Evolutionary conservation across 1,140 invertebrate species (phyloP), one percentile per base, ranked within the genome.

Genomic region (Cydia amplana): DNA sequence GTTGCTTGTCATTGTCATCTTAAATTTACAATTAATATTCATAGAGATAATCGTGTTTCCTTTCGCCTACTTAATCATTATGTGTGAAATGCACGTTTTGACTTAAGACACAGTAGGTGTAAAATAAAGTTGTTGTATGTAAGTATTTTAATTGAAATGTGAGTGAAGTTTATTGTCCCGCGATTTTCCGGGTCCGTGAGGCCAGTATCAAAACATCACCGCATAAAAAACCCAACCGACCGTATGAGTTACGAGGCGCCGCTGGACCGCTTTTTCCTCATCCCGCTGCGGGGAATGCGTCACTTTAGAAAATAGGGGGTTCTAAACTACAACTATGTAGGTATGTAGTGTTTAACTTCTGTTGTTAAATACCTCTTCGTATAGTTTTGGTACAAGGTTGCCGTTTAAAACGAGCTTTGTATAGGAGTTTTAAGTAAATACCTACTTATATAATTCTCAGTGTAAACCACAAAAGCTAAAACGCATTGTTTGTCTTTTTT

Each of bases 171-270:
- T 20, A 23, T 60, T 23, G 20, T 60, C 18, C 55, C 55, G 18
- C 10, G 55, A 60, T 60, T 60, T 60, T 60, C 55, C 20, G 55
- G 55, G 55, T 9, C 1, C 4, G 20, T 60, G 55, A 20, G 55
- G 55, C 55, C 20, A 60, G 55, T 60, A 60, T 60, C 55, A 60
- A 60, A 60, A 60, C 55, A 60, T 60, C 55, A 23, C 9, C 18
- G 20, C 20, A 23, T 23, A 23, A 60, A 60, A 60, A 60, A 60
- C 55, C 20, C 20, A 60, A 60, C 55, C 16, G n/a, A 23, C 55
- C 55, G 55, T 20, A 60, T 60, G 55, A 60, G 55, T 60, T 60
- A 60, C 20, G 55, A 60, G 55, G 20, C 55, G 9, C 55, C 55
- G 55, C 7, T 23, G 55, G 7, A 60, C 18, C 55, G 20, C 55